Evolutionary conservation across 2,113 vertebrate genomes (phyloP).

Genomic region (Passer domesticus): DNA sequence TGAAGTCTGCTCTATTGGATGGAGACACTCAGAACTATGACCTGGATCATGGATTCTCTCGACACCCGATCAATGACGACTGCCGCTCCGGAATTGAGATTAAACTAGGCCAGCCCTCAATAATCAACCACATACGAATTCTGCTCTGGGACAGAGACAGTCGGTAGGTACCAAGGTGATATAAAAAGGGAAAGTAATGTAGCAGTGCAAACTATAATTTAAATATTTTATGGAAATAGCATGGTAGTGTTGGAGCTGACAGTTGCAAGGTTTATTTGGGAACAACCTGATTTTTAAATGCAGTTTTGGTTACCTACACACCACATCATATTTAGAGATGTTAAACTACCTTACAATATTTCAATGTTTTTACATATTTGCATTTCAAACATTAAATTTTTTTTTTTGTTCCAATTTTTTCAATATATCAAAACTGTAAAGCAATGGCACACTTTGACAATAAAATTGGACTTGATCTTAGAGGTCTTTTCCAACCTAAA

Average conservation of each 20-base stretch:
- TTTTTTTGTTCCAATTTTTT: background rate
- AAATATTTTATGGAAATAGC: background rate
- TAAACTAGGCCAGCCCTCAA: slow-evolving; percentile 92
- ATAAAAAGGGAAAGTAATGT: background rate
- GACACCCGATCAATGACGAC: slow-evolving; percentile 95
- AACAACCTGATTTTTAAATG: background rate
- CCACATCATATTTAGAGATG: background rate
- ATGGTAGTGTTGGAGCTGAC: background rate
- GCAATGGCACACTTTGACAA: background rate
- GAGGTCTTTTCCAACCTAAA: background rate
- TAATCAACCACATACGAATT: slow-evolving; percentile 94
- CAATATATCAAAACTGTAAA: background rate
- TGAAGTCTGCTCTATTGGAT: slow-evolving; percentile 94
- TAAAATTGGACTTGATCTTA: background rate
- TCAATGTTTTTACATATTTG: background rate
- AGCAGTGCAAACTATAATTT: background rate
- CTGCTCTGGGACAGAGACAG: slow-evolving; percentile 97
- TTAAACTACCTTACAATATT: background rate
- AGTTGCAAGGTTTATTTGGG: background rate
- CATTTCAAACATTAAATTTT: background rate
- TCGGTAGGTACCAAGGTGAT: slow-evolving; percentile 75
- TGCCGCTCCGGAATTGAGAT: slow-evolving; percentile 92
- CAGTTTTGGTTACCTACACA: background rate
- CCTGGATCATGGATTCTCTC: slow-evolving; percentile 97
- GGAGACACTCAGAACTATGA: slow-evolving; percentile 99